A percentile compares a stretch with the other conserved stretches of the same genome.
These are phyloP conservation scores for Dione juno DNA, from an alignment of 2,888 invertebrate species.

Conservation along the genomic window DNA sequence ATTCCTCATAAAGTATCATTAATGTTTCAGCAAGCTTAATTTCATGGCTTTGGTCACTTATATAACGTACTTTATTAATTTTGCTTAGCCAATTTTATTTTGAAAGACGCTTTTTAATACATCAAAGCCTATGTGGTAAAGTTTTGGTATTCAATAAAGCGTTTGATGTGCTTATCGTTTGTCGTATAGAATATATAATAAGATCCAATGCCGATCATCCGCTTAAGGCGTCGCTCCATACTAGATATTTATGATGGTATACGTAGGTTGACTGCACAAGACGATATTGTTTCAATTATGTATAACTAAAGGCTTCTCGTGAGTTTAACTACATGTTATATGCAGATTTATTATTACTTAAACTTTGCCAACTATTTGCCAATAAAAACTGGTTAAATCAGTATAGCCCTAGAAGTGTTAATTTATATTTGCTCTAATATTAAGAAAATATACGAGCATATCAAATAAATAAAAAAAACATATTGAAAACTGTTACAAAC, in stretches of 20 bases:
- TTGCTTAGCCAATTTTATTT: background rate
- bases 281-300: constrained; percentile 17
- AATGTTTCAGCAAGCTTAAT: background rate
- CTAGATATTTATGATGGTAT: constrained; percentile 34
- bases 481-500: background rate
- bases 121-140: constrained; percentile 18
- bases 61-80: background rate
- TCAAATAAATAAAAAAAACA: background rate
- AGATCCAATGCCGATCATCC: constrained; percentile 40
- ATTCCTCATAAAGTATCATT: background rate
- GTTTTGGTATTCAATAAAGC: constrained; percentile 46
- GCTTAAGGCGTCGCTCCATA: constrained; percentile 42
- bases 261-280: constrained; percentile 35
- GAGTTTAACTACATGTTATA: background rate
- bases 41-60: background rate
- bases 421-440: background rate
- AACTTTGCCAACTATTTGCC: background rate
- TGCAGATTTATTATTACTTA: background rate
- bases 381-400: background rate
- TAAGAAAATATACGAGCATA: background rate
- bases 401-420: background rate
- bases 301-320: constrained; percentile 7
- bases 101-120: background rate
- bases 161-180: constrained; percentile 39
- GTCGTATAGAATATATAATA: constrained; percentile 45